phyloP scores from a whole-genome alignment of 2,888 invertebrate genomes.

The Apodemia duryi region DNA sequence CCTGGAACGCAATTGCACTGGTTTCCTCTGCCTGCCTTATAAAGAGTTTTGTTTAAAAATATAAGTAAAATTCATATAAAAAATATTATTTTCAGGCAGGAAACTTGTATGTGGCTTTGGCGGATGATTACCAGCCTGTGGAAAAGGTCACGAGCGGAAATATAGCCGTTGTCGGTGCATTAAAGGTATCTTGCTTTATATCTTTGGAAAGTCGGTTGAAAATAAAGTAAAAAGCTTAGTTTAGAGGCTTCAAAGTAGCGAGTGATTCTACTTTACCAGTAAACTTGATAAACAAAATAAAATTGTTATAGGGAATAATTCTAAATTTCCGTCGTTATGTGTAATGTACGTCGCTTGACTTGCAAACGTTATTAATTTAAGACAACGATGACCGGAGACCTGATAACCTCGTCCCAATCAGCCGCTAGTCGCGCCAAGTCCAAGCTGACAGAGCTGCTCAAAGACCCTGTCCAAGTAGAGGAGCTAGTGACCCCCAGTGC shows the following conservation, averaged over 20 bases:
- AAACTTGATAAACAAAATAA: no score
- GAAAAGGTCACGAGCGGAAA: slow-evolving; percentile 84
- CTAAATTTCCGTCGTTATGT: no score
- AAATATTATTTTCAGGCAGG: slow-evolving; percentile 46
- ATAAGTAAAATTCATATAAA: not conserved
- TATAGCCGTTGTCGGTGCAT: slow-evolving; percentile 92
- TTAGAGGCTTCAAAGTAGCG: no score
- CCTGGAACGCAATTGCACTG: no score
- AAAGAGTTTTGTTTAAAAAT: no score
- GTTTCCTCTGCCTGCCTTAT: no score
- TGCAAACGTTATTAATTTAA: slow-evolving; percentile 33
- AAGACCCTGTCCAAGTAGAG: slow-evolving; percentile 37
- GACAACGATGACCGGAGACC: slow-evolving; percentile 87
- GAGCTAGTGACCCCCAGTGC: slow-evolving; percentile 53
- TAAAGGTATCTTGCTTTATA: slow-evolving; percentile 80
- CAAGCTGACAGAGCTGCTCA: slow-evolving; percentile 42
- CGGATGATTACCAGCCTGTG: slow-evolving; percentile 93
- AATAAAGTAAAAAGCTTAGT: no score
- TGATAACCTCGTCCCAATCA: slow-evolving; percentile 81
- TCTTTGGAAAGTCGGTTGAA: no score
- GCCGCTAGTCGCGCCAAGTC: slow-evolving; percentile 80
- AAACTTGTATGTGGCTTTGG: slow-evolving; percentile 83
- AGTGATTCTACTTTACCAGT: no score
- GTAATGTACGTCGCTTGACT: no score
- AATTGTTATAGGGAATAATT: no score